These are phyloP conservation scores for Anabas testudineus DNA, from an alignment of 2,797 vertebrate species.

Conservation along the genomic window DNA sequence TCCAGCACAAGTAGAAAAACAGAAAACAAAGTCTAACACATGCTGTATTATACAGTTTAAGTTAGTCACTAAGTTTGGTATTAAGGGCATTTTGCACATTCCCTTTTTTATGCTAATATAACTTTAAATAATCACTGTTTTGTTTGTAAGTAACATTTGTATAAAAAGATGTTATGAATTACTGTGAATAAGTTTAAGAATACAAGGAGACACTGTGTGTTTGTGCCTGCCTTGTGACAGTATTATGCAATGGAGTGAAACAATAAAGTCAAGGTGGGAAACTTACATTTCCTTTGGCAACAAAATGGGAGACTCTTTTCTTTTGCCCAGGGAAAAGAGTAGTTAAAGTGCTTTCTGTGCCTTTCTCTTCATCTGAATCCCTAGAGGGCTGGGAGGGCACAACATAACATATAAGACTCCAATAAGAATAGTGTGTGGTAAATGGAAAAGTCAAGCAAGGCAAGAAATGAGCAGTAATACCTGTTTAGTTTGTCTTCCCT, in stretches of 20 bases:
- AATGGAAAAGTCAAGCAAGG: background rate
- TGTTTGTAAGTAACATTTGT: too few species aligned
- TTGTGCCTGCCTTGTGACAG: background rate
- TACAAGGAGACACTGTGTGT: background rate
- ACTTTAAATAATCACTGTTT: background rate
- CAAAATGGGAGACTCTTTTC: conserved; percentile 94
- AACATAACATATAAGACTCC: background rate
- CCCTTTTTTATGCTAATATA: background rate
- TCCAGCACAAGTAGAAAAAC: background rate
- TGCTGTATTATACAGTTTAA: too few species aligned
- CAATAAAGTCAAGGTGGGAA: conserved; percentile 9
- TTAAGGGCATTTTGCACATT: background rate
- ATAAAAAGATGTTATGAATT: background rate
- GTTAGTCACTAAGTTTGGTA: too few species aligned
- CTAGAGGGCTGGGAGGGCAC: conserved; percentile 78
- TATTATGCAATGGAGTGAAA: background rate
- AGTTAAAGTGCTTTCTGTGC: conserved; percentile 85
- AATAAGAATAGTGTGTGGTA: background rate
- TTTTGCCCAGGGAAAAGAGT: conserved; percentile 94
- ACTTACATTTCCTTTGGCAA: conserved; percentile 91
- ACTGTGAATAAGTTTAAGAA: background rate
- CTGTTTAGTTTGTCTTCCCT: conserved; percentile 93
- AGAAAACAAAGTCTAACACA: too few species aligned
- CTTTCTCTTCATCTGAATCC: conserved; percentile 85
- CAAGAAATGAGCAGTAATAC: conserved; percentile 68